Base-by-base conservation (phyloP, 1,140 invertebrate species). In the Pentalonia nigronervosa region DNA sequence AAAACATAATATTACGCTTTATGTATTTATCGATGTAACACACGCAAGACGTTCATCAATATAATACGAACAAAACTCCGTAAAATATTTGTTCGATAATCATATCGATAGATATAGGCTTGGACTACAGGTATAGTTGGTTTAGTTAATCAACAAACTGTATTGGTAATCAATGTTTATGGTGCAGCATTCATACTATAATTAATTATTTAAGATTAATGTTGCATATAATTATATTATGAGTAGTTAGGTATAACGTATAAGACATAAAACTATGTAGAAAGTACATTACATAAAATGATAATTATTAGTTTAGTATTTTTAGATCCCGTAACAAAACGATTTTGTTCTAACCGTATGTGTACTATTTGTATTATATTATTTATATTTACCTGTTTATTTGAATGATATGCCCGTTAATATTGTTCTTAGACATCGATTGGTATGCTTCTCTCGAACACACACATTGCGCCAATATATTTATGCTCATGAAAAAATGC, bases 391-490 rank as follows among this genome's bases (percentile, higher is more conserved):
- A 95, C 95, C 95, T 95, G 94, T 95, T 95, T 47, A 95, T 95
- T 11, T 95, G 94, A 50, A 95, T 94, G 90, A 95, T 95, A 93
- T 95, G 95, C 25, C 95, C 95, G 25, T 95, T 94, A 14, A 41
- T 94, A 0, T 94, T 93, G 0, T 87, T 87, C 30, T 95, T 94
- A 20, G 94, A 94, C 96, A 97, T 97, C n/a, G 95, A 95, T 45
- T 95, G 95, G 8, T 96, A 94, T 0, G 96, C 95, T 94, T 96
- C 96, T 56, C 96, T 95, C 1, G 96, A 96, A 93, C 96, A 96
- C 0, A 96, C 94, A 50, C 95, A 95, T 45, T 96, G 94, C 0
- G 95, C 96, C 7, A 97, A 93, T 0, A 97, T 96, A 94, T 97
- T 97, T 14, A 96, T 96, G 86, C 96, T 95, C 81, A 95, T 94